Conservation (phyloP, 2,113 vertebrate genomes). For the Pachyramphus minor region DNA sequence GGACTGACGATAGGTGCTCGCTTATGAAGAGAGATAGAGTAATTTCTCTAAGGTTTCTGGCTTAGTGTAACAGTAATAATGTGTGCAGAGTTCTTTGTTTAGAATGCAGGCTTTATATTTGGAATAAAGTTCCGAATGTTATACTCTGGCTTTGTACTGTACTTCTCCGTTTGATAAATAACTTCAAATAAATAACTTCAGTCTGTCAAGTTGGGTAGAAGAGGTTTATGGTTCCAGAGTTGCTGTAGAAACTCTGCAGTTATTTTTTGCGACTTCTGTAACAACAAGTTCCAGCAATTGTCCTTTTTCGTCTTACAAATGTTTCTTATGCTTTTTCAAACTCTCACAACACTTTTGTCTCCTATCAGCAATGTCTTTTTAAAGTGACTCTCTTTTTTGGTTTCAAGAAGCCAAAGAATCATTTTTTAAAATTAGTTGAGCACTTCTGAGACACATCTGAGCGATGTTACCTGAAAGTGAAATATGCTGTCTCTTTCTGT, state of each 20-base stretch:
- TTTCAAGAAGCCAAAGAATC: neutral
- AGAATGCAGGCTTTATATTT: neutral
- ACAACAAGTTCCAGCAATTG: neutral
- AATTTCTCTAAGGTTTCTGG: neutral
- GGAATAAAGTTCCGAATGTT: conserved; percentile 67
- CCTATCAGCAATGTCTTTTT: neutral
- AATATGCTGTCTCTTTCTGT: neutral
- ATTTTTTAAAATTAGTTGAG: neutral
- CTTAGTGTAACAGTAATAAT: neutral
- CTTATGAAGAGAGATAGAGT: neutral
- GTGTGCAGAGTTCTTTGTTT: neutral
- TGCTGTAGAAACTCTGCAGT: neutral
- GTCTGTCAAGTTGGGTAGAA: neutral
- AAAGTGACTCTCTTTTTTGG: neutral
- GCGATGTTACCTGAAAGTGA: conserved; percentile 51
- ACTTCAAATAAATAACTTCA: neutral
- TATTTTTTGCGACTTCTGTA: neutral
- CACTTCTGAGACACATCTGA: conserved; percentile 55
- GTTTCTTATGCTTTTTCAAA: neutral
- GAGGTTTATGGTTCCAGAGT: neutral
- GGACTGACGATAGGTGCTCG: neutral
- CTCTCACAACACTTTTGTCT: neutral
- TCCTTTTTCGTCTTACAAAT: neutral
- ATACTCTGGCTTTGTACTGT: conserved; percentile 75
- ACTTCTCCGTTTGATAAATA: conserved; percentile 72